Base-by-base conservation (phyloP, 2,888 invertebrate species). In the Crossocerus cetratus region DNA sequence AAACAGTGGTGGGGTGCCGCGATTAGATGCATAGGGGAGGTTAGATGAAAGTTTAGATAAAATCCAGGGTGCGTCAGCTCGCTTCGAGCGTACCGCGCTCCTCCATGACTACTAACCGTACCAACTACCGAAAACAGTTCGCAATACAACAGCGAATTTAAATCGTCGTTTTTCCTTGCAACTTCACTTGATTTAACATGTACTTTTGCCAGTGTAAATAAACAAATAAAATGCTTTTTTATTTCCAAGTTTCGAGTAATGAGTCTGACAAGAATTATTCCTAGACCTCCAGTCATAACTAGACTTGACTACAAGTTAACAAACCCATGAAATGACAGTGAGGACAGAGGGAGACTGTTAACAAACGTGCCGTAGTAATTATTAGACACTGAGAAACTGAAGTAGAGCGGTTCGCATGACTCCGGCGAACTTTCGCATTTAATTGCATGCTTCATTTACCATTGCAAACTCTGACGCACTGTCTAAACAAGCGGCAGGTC, bases 21-120 rank as follows among this genome's bases (percentile, higher is more conserved):
- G 88, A 89, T 89, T 89, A 89, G 89, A 89, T 87, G 82, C 82
- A 83, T 86, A 86, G 88, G 89, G 89, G 89, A 87, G 87, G 84
- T 87, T 88, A 90, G 90, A 90, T 90, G 89, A 89, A 89, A 88
- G 85, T 88, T 88, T 89, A 90, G 90, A 90, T 90, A 86, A 90
- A 87, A 85, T 76, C 55, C 84, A 84, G 86, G 85, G 85, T 85
- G 86, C 86, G 81, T 84, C 86, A 87, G 68, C 86, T 79, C 73
- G 61, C 49, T 54, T 65, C 55, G 32, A n/a, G 54, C 22, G 45
- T 55, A 45, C 59, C 32, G 8, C 3, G 32, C 32, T 32, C 5
- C 32, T 32, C 32, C 32, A 32, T 32, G 32, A 32, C 5, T 32
- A 32, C 32, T 32, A 8, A 32, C 32, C 32, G 32, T 32, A 32